These are phyloP conservation scores for Toxotes chatareus DNA, from an alignment of 2,113 vertebrate species.

Conservation along the genomic window DNA sequence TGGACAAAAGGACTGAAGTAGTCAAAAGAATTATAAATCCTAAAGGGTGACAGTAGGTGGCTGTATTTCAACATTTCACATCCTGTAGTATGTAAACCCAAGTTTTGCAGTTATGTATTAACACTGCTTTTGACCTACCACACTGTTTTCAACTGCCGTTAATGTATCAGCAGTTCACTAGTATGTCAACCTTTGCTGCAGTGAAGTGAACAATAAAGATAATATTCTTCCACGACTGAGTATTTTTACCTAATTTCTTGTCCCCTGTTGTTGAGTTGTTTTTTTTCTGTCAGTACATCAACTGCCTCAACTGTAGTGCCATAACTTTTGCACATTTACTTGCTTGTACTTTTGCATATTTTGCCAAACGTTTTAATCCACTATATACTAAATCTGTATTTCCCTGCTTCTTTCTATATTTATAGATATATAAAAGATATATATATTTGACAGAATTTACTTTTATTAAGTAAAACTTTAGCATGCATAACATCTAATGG, in stretches of 20 bases:
- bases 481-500: background rate
- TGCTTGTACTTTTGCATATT: background rate
- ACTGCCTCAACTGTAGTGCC: background rate
- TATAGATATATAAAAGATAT: background rate
- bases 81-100: background rate
- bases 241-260: background rate
- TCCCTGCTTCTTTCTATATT: too few species aligned
- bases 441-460: background rate
- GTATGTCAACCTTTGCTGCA: background rate
- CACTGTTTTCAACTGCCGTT: background rate
- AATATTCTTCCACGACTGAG: background rate
- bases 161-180: background rate
- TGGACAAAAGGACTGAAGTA: background rate
- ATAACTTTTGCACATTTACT: background rate
- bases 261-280: background rate
- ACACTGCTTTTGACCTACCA: background rate
- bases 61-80: background rate
- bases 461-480: background rate
- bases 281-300: background rate
- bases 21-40: background rate
- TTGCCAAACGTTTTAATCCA: background rate
- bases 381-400: background rate
- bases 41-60: background rate
- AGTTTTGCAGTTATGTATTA: background rate
- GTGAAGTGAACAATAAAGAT: constrained; percentile 13